Conservation (phyloP, 2,113 vertebrate species). For the Chlamydotis undulata region DNA sequence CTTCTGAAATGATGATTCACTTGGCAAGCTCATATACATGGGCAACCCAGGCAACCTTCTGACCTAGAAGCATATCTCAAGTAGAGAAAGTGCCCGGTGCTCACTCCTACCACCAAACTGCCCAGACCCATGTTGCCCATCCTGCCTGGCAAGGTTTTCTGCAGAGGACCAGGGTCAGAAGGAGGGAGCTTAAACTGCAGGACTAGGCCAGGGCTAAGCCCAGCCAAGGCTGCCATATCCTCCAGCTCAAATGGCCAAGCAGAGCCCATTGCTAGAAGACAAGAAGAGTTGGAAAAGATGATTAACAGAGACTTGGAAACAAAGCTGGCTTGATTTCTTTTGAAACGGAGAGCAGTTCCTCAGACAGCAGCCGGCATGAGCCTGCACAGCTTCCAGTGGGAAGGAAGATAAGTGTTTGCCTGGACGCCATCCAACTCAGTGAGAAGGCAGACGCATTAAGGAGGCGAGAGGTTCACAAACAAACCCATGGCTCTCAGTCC, state of each 20-base stretch:
- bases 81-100: not conserved
- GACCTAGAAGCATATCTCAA: not conserved
- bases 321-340: constrained; percentile 19
- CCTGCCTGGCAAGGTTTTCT: not conserved
- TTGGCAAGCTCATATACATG: rapidly evolving
- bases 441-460: not conserved
- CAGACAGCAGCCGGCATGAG: constrained; percentile 10
- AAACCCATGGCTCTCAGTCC: not conserved
- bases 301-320: constrained; percentile 17
- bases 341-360: constrained; percentile 43
- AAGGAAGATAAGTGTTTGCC: constrained; percentile 15
- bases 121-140: not conserved
- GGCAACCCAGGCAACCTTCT: not conserved
- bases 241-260: not conserved
- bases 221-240: not conserved
- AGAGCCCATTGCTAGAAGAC: not conserved
- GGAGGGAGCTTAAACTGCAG: not conserved
- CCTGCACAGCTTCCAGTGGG: constrained; percentile 11
- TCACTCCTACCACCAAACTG: not conserved
- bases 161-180: not conserved
- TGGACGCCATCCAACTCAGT: constrained; percentile 13
- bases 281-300: not conserved
- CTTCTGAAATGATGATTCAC: not conserved
- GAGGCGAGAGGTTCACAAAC: not conserved
- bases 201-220: not conserved